Conservation (phyloP, 2,888 invertebrate genomes). For the Ethmia dodecea region DNA sequence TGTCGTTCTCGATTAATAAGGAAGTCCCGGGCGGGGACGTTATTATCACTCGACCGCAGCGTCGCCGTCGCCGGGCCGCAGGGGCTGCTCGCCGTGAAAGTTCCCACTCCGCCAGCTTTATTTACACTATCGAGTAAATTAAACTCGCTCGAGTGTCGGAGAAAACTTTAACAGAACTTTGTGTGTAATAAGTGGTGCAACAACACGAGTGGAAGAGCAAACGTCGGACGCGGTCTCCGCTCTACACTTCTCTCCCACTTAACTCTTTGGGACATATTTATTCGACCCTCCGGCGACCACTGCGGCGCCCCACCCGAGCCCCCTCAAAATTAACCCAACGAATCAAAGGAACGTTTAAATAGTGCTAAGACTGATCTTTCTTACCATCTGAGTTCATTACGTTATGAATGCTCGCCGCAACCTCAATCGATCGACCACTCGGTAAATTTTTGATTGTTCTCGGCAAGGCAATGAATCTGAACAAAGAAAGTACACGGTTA, state of each 20-base stretch:
- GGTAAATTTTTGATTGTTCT: conserved; percentile 63
- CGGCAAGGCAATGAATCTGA: conserved; percentile 58
- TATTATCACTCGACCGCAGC: conserved; percentile 74
- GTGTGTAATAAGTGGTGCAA: conserved; percentile 79
- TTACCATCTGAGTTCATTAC: conserved; percentile 48
- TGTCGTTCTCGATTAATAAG: conserved; percentile 79
- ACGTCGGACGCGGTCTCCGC: conserved; percentile 74
- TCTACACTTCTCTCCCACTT: conserved; percentile 73
- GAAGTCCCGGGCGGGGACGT: conserved; percentile 68
- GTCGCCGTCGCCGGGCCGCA: conserved; percentile 23
- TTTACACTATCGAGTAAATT: conserved; percentile 79
- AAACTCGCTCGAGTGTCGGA: conserved; percentile 75
- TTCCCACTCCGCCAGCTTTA: conserved; percentile 74
- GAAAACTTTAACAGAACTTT: conserved; percentile 77
- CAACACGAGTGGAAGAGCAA: conserved; percentile 78
- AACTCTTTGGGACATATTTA: conserved; percentile 79
- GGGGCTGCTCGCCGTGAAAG: conserved; percentile 61
- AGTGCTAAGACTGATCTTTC: conserved; percentile 45
- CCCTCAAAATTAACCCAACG: conserved; percentile 70
- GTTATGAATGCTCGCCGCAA: conserved; percentile 54
- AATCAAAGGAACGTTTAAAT: conserved; percentile 66
- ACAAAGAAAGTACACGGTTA: conserved; percentile 55
- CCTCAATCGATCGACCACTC: conserved; percentile 50
- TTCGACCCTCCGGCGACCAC: conserved; percentile 76
- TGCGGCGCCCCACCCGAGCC: conserved; percentile 47